These are phyloP conservation scores for Platanista minor DNA, from an alignment of 2,113 vertebrate genomes.

Conservation along the genomic window DNA sequence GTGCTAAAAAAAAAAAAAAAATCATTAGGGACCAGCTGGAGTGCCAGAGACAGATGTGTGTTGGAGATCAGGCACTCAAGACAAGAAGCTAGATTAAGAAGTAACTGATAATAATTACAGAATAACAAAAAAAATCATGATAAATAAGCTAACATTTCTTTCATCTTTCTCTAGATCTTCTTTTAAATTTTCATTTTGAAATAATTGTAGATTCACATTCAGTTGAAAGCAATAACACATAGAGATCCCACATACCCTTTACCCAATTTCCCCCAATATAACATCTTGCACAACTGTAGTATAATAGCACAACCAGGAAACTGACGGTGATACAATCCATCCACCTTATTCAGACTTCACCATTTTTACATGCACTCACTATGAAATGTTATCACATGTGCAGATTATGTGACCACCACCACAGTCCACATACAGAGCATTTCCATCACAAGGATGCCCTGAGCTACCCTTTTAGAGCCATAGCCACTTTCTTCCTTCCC, in stretches of 20 bases:
- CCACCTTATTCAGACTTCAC: not conserved
- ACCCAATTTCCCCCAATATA: not conserved
- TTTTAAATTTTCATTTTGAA: not conserved
- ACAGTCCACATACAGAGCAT: not conserved
- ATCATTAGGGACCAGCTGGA: not conserved
- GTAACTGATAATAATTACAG: not conserved
- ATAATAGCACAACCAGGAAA: not conserved
- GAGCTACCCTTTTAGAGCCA: not conserved
- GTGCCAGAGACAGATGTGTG: not conserved
- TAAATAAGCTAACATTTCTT: not conserved
- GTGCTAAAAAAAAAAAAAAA: not conserved
- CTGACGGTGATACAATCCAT: not conserved
- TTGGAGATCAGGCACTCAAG: not conserved
- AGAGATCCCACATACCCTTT: not conserved
- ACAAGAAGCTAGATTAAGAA: not conserved
- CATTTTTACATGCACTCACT: not conserved
- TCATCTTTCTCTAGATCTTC: not conserved
- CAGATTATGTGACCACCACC: not conserved
- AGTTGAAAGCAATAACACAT: not conserved
- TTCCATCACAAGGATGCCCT: not conserved
- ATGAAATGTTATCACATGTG: not conserved
- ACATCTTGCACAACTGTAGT: not conserved
- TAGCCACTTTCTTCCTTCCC: not conserved
- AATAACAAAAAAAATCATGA: not conserved
- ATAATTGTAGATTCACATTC: not conserved